Base-by-base conservation (phyloP, 2,888 invertebrate species). In the Himalopsyche japonica region DNA sequence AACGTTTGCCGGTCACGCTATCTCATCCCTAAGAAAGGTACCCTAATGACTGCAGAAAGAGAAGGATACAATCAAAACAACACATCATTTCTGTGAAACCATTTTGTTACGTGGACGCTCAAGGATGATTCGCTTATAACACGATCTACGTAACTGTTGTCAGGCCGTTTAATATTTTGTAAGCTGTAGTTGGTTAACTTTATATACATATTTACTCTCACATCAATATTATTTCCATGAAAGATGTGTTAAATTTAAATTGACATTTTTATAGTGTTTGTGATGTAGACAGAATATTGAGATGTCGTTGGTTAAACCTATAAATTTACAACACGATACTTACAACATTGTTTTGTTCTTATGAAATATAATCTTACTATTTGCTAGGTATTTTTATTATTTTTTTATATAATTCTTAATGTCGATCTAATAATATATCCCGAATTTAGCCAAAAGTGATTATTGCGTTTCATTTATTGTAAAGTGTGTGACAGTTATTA, bases 1-100 rank as follows among this genome's bases (percentile, higher is more conserved):
- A 81, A 84, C 81, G 81, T 48, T 43, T 43, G 49, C 47, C 82
- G 70, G 84, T 86, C 86, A 86, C 86, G 86, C 86, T 43, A 86
- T 78, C 49, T 80, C 70, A 70, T 70, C 76, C 34, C 76, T 27
- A 27, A 48, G n/a, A 82, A 43, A 78, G 82, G 80, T 49, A 76
- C 79, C 34, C 80, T 85, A 82, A 85, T 85, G 85, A 82, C 85
- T 80, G 48, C 47, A 70, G 79, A 43, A 47, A 64, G 82, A 78
- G 80, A 81, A 43, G 34, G 84, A 30, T 80, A 82, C 82, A 84
- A 85, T 81, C 80, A 81, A 80, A 79, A 82, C 80, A 83, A 83
- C 84, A 84, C 83, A 83, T 83, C 83, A 83, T 80, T 83, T 83
- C 80, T 80, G 37, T 49, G 83, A 83, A 83, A 77, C 83, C 80